A percentile compares a stretch with the other conserved stretches of the same genome.
Conservation (phyloP, 2,113 vertebrate genomes). For the Barnardius zonarius region DNA sequence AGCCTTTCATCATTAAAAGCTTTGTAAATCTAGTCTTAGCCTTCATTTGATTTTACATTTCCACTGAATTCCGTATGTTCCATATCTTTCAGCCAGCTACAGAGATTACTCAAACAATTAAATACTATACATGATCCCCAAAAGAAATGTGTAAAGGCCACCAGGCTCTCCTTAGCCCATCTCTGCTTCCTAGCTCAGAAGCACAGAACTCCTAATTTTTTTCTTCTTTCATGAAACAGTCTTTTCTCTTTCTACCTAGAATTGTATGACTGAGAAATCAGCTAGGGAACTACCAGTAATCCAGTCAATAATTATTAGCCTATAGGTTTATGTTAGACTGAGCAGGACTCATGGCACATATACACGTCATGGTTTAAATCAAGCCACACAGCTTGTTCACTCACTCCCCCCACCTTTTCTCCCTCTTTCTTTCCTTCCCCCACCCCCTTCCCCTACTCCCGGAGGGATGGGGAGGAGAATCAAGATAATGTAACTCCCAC, state of each 20-base stretch:
- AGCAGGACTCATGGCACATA: neutral
- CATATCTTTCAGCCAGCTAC: neutral
- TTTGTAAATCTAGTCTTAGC: neutral
- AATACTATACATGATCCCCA: neutral
- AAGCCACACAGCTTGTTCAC: too few relatives aligned
- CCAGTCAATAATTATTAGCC: neutral
- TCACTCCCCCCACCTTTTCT: too few relatives aligned
- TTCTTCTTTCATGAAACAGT: neutral
- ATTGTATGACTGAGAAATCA: neutral
- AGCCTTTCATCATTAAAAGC: neutral
- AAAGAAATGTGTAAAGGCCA: neutral
- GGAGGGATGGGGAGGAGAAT: too few relatives aligned
- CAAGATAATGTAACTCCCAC: too few relatives aligned
- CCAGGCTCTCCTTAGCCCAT: neutral
- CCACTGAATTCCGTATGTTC: neutral
- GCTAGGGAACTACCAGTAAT: neutral
- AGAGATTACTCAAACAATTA: neutral
- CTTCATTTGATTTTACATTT: slow-evolving; percentile 11
- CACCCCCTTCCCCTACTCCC: too few relatives aligned
- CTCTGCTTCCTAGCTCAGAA: neutral
- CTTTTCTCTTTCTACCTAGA: neutral
- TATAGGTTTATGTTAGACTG: neutral
- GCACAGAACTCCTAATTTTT: neutral
- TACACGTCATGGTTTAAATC: too few relatives aligned
- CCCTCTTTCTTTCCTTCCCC: too few relatives aligned